Base-by-base conservation (phyloP, 1,140 invertebrate genomes). In the Caenorhabditis latens region DNA sequence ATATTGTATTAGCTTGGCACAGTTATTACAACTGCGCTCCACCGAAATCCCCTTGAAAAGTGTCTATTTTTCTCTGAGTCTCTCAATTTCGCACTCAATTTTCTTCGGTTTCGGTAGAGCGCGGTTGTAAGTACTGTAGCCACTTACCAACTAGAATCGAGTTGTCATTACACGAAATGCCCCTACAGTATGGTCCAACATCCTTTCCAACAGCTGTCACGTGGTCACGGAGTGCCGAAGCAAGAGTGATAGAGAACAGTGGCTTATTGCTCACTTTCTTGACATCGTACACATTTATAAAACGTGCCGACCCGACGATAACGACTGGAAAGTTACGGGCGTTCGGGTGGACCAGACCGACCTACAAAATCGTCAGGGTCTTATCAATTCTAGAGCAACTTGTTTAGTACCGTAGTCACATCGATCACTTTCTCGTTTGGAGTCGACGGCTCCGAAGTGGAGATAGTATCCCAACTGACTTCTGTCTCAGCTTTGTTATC, bases 131-230 rank as follows among this genome's bases (percentile, higher is more conserved):
- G 16, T 16, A 48, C 2, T 63, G 5, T 19, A 16, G 13, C 9
- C 32, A n/a, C 61, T 7, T 46, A 84, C 86, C 86, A 55, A 86
- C 57, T 8, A 86, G 32, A 21, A 86, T 83, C 2, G 71, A 21
- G 32, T 75, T 79, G 42, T 86, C 86, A 32, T 71, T 79, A 57
- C 86, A 86, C 8, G 86, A 50, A 42, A 86, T 32, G 14, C 86
- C 86, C 24, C 86, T 46, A 19, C 53, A n/a, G 21, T 61, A 84
- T 11, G 83, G 42, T 14, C 58, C 58, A 2, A 58, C 55, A 61
- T 58, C 58, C 4, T n/a, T 40, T 16, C 55, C 83, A 7, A 14
- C 9, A 13, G 48, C 11, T 0, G 55, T 24, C 13, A 14, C 83
- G 14, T 63, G 46, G 2, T 61, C 83, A 24, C 58, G 24, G 3